Percentiles rank a stretch among this genome's conserved stretches.
These are phyloP conservation scores for Atrichornis clamosus DNA, from an alignment of 2,113 vertebrate genomes.

Conservation along the genomic window DNA sequence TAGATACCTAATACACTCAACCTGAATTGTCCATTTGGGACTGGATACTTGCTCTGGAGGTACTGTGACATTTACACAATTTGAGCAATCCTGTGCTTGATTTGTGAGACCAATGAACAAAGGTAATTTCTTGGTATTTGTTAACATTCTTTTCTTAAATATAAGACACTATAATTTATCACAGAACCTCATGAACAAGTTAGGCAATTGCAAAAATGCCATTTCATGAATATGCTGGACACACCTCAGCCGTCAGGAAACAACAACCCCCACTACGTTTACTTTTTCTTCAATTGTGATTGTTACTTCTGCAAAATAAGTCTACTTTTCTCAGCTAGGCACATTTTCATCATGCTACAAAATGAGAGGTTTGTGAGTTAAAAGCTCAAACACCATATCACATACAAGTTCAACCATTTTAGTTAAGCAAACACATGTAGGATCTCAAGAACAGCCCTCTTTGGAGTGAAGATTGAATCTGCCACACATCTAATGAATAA, in stretches of 20 bases:
- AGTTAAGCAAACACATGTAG: not conserved
- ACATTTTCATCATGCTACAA: not conserved
- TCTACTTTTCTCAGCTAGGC: not conserved
- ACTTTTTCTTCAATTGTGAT: not conserved
- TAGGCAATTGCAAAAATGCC: not conserved
- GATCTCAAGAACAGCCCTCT: not conserved
- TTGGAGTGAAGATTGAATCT: not conserved
- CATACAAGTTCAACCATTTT: not conserved
- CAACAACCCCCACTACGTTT: not conserved
- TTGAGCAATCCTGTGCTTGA: not conserved
- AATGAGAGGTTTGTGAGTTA: not conserved
- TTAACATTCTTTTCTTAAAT: not conserved
- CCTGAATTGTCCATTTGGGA: not conserved
- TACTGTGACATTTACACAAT: not conserved
- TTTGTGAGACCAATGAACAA: not conserved
- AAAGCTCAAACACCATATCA: not conserved
- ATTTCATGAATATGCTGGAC: not conserved
- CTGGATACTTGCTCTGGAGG: not conserved
- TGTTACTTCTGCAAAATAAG: not conserved
- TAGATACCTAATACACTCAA: fast-evolving
- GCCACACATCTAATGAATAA: not conserved
- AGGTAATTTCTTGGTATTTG: not conserved
- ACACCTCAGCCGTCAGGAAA: not conserved
- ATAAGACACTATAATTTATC: not conserved
- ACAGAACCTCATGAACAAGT: not conserved